Evolutionary conservation across 92 coral and sea anemone genomes (phyloP), one percentile per base, ranked within the genome.

Genomic region (Porites divaricata): DNA sequence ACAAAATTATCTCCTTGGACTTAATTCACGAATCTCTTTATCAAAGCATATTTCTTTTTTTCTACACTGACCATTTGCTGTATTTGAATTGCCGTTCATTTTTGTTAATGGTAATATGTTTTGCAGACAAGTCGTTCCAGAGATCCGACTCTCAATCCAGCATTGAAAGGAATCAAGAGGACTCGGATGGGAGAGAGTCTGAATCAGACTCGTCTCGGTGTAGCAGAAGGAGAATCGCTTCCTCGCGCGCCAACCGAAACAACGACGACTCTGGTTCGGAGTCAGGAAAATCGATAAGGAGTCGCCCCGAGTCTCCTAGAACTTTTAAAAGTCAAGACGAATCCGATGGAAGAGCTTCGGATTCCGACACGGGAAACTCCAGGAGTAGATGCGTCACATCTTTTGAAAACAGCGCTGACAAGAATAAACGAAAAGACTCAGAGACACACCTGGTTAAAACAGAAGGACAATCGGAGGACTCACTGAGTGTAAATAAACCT

Each of bases 111-210:
- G 62, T 10, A 1, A 25, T 72, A 50, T 28, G 19, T 82, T 49
- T 82, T 72, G 63, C 79, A 82, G 86, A 82, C 72, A 82, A 82
- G 73, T 63, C 86, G 79, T 51, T 82, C 51, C 68, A 81, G 59
- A 81, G 86, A 71, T 81, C 78, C 45, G 72, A 63, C 6, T 82
- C 86, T 26, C 78, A 72, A 6, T 82, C 86, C 54, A 82, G 86
- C 57, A 28, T 72, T 53, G 86, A 82, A 49, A 72, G 79, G 62
- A 63, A 72, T 22, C 86, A 72, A 21, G 86, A 82, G 50, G 86
- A 82, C 51, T 82, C 86, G 53, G 86, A 82, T 63, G 86, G 72
- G 8, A 72, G 71, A 23, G 86, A 72, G 16, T 82, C 53, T 23
- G 86, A 82, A 23, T 82, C 86, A 24, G 78, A 80, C 12, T 69